Conservation (phyloP, 2,888 invertebrate genomes). For the Himalopsyche anomala region DNA sequence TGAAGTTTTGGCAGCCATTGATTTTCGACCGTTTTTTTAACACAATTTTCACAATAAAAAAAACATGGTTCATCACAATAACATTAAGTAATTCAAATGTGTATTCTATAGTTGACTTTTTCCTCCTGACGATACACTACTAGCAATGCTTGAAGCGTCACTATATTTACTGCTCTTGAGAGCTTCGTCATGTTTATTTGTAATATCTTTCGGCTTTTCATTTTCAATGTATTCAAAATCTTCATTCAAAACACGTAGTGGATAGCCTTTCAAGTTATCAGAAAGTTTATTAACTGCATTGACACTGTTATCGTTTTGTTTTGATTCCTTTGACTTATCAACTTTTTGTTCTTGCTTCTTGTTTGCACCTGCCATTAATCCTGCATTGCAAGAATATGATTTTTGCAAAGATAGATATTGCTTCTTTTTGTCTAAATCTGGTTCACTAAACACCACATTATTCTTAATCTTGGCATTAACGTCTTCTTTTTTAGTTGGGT, state of each 20-base stretch:
- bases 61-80: too few relatives aligned
- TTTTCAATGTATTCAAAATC: constrained; percentile 68
- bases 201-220: constrained; percentile 68
- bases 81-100: too few relatives aligned
- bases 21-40: too few relatives aligned
- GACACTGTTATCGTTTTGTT: constrained; percentile 5
- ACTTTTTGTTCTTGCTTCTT: constrained; percentile 49
- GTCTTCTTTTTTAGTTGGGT: constrained; percentile 69
- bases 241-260: constrained; percentile 76
- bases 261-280: constrained; percentile 69
- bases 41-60: too few relatives aligned
- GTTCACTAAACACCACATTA: constrained; percentile 65
- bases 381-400: constrained; percentile 74
- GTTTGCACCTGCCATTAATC: constrained; percentile 69
- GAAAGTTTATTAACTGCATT: constrained; percentile 53
- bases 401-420: constrained; percentile 72
- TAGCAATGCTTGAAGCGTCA: constrained; percentile 70
- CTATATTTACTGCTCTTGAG: constrained; percentile 72
- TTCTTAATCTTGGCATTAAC: constrained; percentile 66
- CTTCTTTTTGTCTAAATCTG: constrained; percentile 69
- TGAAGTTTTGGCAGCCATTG: too few relatives aligned
- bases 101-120: constrained; percentile 19
- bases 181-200: constrained; percentile 71
- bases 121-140: constrained; percentile 46
- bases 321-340: constrained; percentile 20